These are phyloP conservation scores for Doris montereyensis DNA, from an alignment of 2,888 invertebrate species.

Conservation along the genomic window DNA sequence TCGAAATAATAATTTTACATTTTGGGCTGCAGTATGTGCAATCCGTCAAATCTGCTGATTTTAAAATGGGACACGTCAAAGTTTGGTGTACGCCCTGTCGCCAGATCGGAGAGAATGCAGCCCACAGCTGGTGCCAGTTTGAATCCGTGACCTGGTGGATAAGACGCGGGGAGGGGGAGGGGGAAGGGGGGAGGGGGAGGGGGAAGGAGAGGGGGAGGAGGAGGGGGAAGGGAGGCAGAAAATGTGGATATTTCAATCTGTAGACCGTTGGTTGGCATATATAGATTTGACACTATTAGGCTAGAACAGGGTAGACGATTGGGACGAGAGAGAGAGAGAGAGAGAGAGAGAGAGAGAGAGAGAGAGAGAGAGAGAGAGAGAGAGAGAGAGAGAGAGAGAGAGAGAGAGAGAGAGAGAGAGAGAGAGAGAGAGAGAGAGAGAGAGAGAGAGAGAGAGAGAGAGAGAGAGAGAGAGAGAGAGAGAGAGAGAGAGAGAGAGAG, in stretches of 20 bases:
- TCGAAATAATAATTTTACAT: no score
- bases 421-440: background rate
- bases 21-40: no score
- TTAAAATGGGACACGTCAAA: conserved; percentile 62
- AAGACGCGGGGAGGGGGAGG: background rate
- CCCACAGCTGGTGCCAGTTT: conserved; percentile 72
- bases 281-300: no score
- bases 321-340: no score
- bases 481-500: background rate
- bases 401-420: background rate
- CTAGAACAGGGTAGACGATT: no score
- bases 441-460: background rate
- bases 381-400: no score
- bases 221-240: background rate
- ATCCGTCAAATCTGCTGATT: conserved; percentile 54
- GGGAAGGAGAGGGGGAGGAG: background rate
- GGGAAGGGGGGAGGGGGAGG: background rate
- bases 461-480: background rate
- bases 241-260: no score
- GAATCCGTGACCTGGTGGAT: conserved; percentile 70
- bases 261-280: no score
- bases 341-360: no score
- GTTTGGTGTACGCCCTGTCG: conserved; percentile 49
- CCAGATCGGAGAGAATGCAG: conserved; percentile 67
- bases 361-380: no score